A percentile compares a stretch with the other conserved stretches of the same genome.
Evolutionary conservation across 1,140 invertebrate genomes (phyloP).

Genomic region (Drosophila kikkawai): DNA sequence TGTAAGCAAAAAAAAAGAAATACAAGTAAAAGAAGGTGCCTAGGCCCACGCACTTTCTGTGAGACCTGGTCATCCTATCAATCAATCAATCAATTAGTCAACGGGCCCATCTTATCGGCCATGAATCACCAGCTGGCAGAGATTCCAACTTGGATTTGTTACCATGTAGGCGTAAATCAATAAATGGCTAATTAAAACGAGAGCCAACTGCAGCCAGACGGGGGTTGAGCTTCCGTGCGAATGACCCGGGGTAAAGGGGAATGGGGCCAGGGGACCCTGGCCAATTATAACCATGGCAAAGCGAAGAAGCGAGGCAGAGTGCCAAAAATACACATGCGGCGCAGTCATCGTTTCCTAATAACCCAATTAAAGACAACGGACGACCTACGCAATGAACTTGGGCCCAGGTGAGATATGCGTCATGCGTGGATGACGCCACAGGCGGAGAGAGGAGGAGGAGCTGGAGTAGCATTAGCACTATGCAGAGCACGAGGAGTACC

Average conservation of each 20-base stretch:
- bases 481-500: background rate
- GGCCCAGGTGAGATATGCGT: slow-evolving; percentile 50
- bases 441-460: background rate
- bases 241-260: background rate
- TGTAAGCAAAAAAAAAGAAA: background rate
- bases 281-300: slow-evolving; percentile 69
- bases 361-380: slow-evolving; percentile 67
- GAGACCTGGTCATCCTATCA: slow-evolving; percentile 22
- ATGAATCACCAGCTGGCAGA: slow-evolving; percentile 32
- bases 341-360: slow-evolving; percentile 72
- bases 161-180: slow-evolving; percentile 61
- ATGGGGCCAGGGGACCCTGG: background rate
- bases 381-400: slow-evolving; percentile 64
- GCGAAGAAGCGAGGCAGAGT: slow-evolving; percentile 2
- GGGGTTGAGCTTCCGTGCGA: slow-evolving; percentile 19
- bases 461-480: background rate
- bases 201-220: slow-evolving; percentile 24
- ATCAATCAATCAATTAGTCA: slow-evolving; percentile 55
- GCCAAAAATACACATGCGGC: slow-evolving; percentile 45
- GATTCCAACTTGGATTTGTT: slow-evolving; percentile 14
- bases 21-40: background rate
- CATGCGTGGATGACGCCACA: slow-evolving; percentile 57
- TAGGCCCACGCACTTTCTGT: background rate
- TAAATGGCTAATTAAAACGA: slow-evolving; percentile 58
- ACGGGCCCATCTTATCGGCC: slow-evolving; percentile 20